phyloP scores from a whole-genome alignment of 2,113 vertebrate genomes.

The Lycocorax pyrrhopterus region DNA sequence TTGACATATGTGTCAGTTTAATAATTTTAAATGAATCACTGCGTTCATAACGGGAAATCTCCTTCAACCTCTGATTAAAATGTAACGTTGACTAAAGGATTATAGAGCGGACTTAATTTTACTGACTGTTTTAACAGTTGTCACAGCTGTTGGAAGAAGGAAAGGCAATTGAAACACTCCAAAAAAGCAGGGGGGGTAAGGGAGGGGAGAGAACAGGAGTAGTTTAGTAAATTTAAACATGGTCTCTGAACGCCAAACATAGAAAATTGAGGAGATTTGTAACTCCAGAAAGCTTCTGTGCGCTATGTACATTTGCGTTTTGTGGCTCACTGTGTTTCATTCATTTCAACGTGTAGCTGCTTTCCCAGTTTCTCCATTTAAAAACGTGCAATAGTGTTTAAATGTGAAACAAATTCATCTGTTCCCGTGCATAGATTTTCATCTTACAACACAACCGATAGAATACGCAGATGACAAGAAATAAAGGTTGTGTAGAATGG shows the following conservation, averaged over 20 bases:
- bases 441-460: neutral
- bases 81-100: constrained; percentile 83
- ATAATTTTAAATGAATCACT: constrained; percentile 76
- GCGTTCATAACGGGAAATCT: constrained; percentile 68
- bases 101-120: constrained; percentile 83
- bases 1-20: constrained; percentile 77
- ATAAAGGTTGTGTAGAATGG: neutral
- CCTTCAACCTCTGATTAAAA: constrained; percentile 83
- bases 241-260: constrained; percentile 27
- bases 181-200: constrained; percentile 31
- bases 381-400: neutral
- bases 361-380: neutral
- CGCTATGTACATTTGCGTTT: neutral
- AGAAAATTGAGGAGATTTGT: constrained; percentile 38
- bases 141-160: constrained; percentile 82
- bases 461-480: neutral
- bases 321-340: constrained; percentile 13
- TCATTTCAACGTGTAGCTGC: neutral
- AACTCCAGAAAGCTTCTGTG: constrained; percentile 4
- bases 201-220: neutral
- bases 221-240: constrained; percentile 60
- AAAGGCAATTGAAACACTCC: constrained; percentile 76
- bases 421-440: neutral
- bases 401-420: neutral
- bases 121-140: constrained; percentile 86